phyloP scores from a whole-genome alignment of 2,888 invertebrate genomes.

The Tribolium freemani region DNA sequence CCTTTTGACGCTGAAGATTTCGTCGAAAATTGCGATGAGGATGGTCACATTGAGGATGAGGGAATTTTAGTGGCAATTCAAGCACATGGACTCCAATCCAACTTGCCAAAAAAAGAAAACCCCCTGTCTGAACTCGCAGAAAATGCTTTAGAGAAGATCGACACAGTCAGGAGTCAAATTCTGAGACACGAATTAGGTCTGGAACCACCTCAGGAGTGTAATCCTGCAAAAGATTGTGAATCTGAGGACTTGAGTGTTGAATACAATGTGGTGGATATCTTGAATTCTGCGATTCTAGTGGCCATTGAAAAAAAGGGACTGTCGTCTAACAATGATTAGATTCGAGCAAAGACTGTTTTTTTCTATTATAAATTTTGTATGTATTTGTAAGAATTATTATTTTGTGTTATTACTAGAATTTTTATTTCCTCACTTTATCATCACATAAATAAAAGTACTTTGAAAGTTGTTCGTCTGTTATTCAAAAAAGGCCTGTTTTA shows the following conservation, averaged over 20 bases:
- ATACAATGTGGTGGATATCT: constrained; percentile 71
- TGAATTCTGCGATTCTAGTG: constrained; percentile 81
- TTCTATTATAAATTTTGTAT: constrained; percentile 10
- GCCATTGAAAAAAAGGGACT: constrained; percentile 83
- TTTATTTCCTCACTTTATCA: no score
- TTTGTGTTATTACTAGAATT: no score
- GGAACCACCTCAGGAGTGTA: constrained; percentile 33
- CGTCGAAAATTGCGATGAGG: constrained; percentile 71
- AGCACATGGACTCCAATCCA: constrained; percentile 75
- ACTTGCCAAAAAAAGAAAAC: constrained; percentile 51
- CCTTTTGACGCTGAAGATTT: constrained; percentile 70
- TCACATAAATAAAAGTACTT: no score
- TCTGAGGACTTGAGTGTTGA: constrained; percentile 45
- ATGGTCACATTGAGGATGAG: constrained; percentile 77
- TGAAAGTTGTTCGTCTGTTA: neutral
- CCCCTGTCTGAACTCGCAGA: constrained; percentile 48
- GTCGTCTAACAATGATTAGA: constrained; percentile 63
- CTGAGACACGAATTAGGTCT: constrained; percentile 47
- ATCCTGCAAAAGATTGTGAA: neutral
- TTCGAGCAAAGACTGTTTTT: constrained; percentile 26
- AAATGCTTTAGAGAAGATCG: constrained; percentile 56
- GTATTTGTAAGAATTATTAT: neutral
- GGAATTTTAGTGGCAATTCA: constrained; percentile 83
- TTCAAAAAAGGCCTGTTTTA: neutral
- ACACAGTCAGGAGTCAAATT: constrained; percentile 57